Conservation (phyloP, 2,888 invertebrate species). For the Saturnia japonica region DNA sequence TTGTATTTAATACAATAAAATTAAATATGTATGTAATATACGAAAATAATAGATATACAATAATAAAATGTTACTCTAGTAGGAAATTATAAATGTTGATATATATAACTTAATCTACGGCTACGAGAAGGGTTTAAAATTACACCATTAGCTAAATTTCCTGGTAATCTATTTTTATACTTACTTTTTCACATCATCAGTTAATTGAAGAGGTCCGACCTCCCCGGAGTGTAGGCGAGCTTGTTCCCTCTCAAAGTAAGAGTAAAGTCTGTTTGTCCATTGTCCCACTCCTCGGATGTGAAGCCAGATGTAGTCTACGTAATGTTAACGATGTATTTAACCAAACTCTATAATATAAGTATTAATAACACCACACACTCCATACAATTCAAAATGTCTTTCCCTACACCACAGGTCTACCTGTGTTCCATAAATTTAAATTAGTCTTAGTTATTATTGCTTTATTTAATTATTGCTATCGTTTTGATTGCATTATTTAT, state of each 20-base stretch:
- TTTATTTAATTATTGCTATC: no score
- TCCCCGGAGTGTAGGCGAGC: slow-evolving; percentile 84
- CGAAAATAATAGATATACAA: no score
- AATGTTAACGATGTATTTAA: background rate
- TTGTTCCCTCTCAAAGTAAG: slow-evolving; percentile 92
- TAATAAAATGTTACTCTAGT: no score
- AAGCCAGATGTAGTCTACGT: slow-evolving; percentile 92
- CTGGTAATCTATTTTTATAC: background rate
- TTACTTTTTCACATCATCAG: slow-evolving; percentile 6
- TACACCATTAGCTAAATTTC: background rate
- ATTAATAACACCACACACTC: no score
- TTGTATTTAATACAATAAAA: no score
- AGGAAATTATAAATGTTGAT: no score
- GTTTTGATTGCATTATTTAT: background rate
- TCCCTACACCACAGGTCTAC: no score
- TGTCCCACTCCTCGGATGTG: slow-evolving; percentile 96
- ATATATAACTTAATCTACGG: background rate
- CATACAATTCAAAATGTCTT: no score
- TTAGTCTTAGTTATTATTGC: background rate
- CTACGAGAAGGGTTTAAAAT: background rate
- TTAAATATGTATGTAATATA: no score
- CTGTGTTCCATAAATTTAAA: no score
- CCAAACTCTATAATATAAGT: background rate
- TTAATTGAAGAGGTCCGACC: slow-evolving; percentile 8
- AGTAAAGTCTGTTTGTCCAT: slow-evolving; percentile 95